Evolutionary conservation across 2,888 invertebrate species (phyloP).

Genomic region (Hypolimnas misippus): DNA sequence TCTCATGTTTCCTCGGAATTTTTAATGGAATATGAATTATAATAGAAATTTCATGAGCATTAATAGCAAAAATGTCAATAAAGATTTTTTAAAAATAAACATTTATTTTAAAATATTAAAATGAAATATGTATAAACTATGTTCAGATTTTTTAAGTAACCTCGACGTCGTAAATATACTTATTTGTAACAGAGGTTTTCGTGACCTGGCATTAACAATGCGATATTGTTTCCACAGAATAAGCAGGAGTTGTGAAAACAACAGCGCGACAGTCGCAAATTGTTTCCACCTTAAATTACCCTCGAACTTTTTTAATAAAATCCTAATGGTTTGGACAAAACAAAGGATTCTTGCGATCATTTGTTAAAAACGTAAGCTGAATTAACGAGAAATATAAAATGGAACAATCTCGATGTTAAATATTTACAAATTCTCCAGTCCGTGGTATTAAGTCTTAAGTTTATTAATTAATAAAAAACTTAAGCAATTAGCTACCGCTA

Average conservation of each 20-base stretch:
- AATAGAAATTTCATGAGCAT: no score
- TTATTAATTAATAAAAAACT: background rate
- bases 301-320: constrained; percentile 22
- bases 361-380: background rate
- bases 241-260: constrained; percentile 1
- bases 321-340: constrained; percentile 6
- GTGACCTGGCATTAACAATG: constrained; percentile 7
- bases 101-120: background rate
- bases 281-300: constrained; percentile 13
- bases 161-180: background rate
- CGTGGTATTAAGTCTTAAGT: background rate
- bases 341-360: constrained; percentile 6
- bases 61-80: no score
- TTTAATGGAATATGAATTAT: no score
- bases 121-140: background rate
- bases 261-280: constrained; percentile 7
- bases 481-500: background rate
- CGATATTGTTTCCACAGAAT: background rate
- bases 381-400: constrained; percentile 5
- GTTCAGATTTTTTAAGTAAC: background rate
- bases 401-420: background rate
- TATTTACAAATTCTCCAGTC: background rate
- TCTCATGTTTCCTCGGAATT: no score
- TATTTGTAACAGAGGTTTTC: background rate
- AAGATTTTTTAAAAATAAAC: no score